Conservation (phyloP, 2,888 invertebrate species). For the Hanleya hanleyi region DNA sequence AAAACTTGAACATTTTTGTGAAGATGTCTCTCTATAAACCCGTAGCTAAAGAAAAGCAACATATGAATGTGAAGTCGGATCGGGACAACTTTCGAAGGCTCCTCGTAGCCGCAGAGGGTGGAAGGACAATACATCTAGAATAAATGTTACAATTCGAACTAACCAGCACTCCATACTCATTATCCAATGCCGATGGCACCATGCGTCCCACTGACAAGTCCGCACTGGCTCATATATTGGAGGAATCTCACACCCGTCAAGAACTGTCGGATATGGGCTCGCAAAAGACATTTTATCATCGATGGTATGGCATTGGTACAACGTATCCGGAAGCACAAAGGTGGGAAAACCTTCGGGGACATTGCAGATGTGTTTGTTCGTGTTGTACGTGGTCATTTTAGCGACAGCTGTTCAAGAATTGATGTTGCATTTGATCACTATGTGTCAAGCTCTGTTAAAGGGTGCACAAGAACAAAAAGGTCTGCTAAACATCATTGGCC, state of each 20-base stretch:
- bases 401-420: neutral
- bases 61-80: no score
- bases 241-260: neutral
- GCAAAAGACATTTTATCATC: no score
- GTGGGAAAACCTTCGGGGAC: neutral
- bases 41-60: no score
- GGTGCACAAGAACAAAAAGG: neutral
- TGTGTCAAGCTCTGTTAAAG: neutral
- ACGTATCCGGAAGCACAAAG: neutral
- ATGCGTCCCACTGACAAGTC: neutral
- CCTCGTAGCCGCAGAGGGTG: no score
- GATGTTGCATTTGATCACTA: neutral
- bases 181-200: neutral
- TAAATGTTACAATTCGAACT: neutral
- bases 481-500: no score
- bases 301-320: neutral
- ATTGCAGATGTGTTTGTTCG: no score
- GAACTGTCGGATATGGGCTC: neutral
- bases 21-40: no score
- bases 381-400: neutral
- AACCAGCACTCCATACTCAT: neutral
- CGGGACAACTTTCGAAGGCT: no score
- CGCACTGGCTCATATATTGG: neutral
- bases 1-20: no score
- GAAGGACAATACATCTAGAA: neutral